Evolutionary conservation across 2,797 vertebrate genomes (phyloP).

Genomic region (Oryzias dopingdopingensis): DNA sequence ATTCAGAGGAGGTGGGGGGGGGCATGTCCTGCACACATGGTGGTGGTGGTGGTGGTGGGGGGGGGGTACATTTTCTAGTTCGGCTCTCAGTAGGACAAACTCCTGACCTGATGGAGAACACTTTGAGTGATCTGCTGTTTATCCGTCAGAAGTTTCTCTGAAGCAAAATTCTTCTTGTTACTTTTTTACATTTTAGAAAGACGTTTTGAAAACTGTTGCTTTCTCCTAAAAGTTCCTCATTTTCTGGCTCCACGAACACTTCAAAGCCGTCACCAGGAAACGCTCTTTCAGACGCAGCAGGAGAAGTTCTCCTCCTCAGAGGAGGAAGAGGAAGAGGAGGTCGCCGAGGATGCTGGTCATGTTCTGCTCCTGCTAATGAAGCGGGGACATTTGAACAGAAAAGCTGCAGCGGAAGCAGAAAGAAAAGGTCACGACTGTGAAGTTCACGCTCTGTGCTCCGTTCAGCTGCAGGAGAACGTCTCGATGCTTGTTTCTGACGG

Average conservation of each 20-base stretch:
- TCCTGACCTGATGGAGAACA: neutral
- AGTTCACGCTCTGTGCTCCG: neutral
- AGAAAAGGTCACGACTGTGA: neutral
- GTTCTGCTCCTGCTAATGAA: constrained; percentile 21
- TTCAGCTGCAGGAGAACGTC: too few relatives aligned
- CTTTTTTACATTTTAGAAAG: neutral
- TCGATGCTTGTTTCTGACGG: too few relatives aligned
- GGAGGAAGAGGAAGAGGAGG: constrained; percentile 20
- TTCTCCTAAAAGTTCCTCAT: too few relatives aligned
- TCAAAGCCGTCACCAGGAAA: too few relatives aligned
- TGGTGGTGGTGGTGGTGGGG: neutral
- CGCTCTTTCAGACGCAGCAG: neutral
- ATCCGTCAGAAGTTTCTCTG: neutral
- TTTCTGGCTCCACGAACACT: too few relatives aligned
- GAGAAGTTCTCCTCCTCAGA: constrained; percentile 10
- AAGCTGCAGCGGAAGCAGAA: constrained; percentile 1
- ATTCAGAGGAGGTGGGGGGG: constrained; percentile 15
- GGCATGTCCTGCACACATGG: constrained; percentile 5
- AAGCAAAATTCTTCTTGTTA: neutral
- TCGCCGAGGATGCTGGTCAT: constrained; percentile 17
- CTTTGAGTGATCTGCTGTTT: neutral
- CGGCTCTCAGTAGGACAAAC: constrained; percentile 1
- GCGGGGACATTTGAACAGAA: constrained; percentile 12
- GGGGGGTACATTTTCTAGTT: constrained; percentile 12
- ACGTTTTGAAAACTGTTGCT: neutral